Base-by-base conservation (phyloP, 35 echinoderm and acorn worm genomes). In the Nesometra sesokonis region DNA sequence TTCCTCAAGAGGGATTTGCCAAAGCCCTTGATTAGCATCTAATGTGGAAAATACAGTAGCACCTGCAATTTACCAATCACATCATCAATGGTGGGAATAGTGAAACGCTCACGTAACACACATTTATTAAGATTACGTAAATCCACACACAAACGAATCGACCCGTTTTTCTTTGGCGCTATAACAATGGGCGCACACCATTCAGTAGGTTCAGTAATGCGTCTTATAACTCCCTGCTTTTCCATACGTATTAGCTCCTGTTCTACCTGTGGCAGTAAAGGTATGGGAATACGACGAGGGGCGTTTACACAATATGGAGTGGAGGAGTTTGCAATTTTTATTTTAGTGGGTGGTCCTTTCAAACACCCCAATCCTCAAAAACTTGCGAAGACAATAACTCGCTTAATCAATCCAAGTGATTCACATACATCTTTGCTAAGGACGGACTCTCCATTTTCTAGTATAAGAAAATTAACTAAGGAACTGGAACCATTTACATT, bases 261-360 rank as follows among this genome's bases (percentile, higher is more conserved):
- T 84, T 87, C 88, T 19, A 92, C 90, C 31, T 88, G 83, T 0
- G 88, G 80, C 83, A 46, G 80, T 80, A 88, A 46, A n/a, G 90
- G 23, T 36, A 34, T 37, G 5, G 81, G 81, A 35, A 82, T 82
- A 5, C 35, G 21, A 37, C 81, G 35, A 9, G 77, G 77, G 27
- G 77, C 27, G 27, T n/a, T 5, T 30, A 78, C 31, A 8, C 27
- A n/a, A 78, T 78, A 23, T 27, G 77, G 77, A 5, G 7, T 8
- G 8, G 77, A 5, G 27, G 5, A 5, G 27, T 5, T 32, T 78
- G 27, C 31, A 32, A 78, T n/a, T n/a, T 78, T 32, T 9, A 78
- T 32, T 78, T 78, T 32, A 78, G 5, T 15, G 4, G 39, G 39
- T 43, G 15, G 39, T 7, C 39, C 39, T 43, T 43, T 43, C 4